phyloP scores from a whole-genome alignment of 1,140 invertebrate species.

The Nymphalis io region DNA sequence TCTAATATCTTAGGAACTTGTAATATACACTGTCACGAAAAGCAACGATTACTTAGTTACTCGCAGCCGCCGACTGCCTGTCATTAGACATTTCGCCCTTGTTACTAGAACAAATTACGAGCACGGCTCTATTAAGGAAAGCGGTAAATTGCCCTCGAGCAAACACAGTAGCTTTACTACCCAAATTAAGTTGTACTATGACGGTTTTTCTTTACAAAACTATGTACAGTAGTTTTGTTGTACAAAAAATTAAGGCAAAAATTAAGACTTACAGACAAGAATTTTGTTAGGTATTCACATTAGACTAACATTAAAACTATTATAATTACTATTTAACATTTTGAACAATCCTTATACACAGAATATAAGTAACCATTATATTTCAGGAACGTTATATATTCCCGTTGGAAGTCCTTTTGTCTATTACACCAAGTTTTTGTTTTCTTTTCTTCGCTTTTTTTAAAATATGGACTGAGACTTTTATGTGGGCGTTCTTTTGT shows the following conservation, averaged over 20 bases:
- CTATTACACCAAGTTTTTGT: conserved; percentile 30
- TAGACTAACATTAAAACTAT: too few relatives aligned
- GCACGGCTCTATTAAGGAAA: conserved; percentile 40
- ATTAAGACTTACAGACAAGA: too few relatives aligned
- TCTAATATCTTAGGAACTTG: conserved; percentile 43
- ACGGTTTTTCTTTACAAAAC: background rate
- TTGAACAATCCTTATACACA: background rate
- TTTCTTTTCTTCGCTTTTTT: conserved; percentile 22
- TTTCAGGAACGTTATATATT: conserved; percentile 15
- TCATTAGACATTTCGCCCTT: conserved; percentile 49
- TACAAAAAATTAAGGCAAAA: too few relatives aligned
- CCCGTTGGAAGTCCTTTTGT: conserved; percentile 29
- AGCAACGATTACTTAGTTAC: conserved; percentile 61
- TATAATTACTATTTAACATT: too few relatives aligned
- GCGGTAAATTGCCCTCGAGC: conserved; percentile 37
- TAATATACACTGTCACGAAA: conserved; percentile 61
- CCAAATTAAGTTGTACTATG: conserved; percentile 21
- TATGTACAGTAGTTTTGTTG: background rate
- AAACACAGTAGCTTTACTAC: conserved; percentile 21
- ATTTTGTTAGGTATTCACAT: too few relatives aligned
- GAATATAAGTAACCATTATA: background rate
- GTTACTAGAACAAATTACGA: conserved; percentile 46
- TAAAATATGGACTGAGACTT: conserved; percentile 27
- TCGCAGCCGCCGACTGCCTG: conserved; percentile 42
- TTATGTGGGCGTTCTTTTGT: conserved; percentile 32